Percentiles rank a stretch among this genome's conserved stretches.
These are phyloP conservation scores for Bos javanicus DNA, from an alignment of 2,113 vertebrate genomes.

Conservation along the genomic window DNA sequence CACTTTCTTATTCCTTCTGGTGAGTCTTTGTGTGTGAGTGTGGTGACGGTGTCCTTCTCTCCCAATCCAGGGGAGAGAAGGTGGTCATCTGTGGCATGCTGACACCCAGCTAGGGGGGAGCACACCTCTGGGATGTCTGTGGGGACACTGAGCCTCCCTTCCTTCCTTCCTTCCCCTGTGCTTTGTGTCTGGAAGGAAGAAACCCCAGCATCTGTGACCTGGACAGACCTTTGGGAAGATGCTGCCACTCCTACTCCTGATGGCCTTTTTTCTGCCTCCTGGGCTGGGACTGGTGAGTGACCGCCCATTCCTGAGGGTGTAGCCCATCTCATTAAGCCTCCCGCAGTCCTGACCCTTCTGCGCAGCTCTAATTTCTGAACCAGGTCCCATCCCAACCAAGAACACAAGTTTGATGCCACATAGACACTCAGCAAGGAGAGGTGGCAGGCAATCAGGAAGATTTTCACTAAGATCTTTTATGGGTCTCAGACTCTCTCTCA, in stretches of 20 bases:
- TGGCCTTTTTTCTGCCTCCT: background rate
- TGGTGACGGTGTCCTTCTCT: background rate
- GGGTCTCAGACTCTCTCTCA: no score
- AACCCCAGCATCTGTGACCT: background rate
- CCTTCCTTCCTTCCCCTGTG: fast-evolving
- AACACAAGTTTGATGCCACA: background rate
- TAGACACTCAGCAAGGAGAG: background rate
- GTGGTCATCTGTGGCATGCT: background rate
- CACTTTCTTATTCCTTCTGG: background rate
- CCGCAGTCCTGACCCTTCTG: background rate
- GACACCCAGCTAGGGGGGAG: background rate
- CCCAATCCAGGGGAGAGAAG: background rate
- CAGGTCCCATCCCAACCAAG: background rate
- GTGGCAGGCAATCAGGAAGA: background rate
- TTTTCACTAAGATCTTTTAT: background rate
- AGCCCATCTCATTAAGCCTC: background rate
- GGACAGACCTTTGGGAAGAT: background rate
- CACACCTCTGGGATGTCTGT: background rate
- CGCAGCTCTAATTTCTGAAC: background rate
- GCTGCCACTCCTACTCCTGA: background rate
- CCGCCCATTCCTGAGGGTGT: background rate
- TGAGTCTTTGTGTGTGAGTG: background rate
- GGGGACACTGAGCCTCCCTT: background rate
- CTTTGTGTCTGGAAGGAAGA: background rate
- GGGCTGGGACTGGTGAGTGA: background rate